Conservation (phyloP, 2,797 vertebrate genomes). For the Triplophysa yarkandensis region DNA sequence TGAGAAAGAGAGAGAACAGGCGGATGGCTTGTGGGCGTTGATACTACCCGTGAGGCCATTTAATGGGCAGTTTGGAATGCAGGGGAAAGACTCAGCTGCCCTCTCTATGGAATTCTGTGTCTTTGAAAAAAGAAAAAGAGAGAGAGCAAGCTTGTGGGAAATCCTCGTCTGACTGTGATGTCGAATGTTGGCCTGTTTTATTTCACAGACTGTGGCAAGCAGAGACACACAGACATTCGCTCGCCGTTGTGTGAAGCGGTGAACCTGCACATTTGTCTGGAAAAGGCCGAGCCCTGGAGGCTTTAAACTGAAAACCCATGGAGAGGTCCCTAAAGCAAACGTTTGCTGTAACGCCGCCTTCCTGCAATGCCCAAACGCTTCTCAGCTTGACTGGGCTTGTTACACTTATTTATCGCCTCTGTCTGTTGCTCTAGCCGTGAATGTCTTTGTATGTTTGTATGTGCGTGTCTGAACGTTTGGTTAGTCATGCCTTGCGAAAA, state of each 20-base stretch:
- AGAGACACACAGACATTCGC: slow-evolving; percentile 40
- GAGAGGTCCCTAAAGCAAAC: slow-evolving; percentile 58
- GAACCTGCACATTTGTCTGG: slow-evolving; percentile 55
- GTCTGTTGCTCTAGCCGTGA: slow-evolving; percentile 24
- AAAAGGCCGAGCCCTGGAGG: slow-evolving; percentile 53
- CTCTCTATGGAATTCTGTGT: slow-evolving; percentile 63
- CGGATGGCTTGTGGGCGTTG: slow-evolving; percentile 54
- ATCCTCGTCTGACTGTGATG: slow-evolving; percentile 51
- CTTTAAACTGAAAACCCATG: slow-evolving; percentile 56
- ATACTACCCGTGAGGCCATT: slow-evolving; percentile 67
- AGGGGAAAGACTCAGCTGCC: slow-evolving; percentile 56
- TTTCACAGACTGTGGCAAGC: slow-evolving; percentile 45
- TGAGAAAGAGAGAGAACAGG: slow-evolving; percentile 37
- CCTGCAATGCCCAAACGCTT: slow-evolving; percentile 44
- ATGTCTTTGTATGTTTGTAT: slow-evolving; percentile 28
- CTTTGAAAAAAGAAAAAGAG: slow-evolving; percentile 47
- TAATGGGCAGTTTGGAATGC: slow-evolving; percentile 72
- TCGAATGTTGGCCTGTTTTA: slow-evolving; percentile 57
- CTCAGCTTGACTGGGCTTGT: slow-evolving; percentile 56
- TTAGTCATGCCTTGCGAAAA: no score
- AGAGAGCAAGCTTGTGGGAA: slow-evolving; percentile 51
- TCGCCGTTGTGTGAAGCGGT: slow-evolving; percentile 28
- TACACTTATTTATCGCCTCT: slow-evolving; percentile 31
- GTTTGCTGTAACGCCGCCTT: slow-evolving; percentile 31
- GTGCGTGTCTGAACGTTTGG: slow-evolving; percentile 29